phyloP scores from a whole-genome alignment of 2,888 invertebrate species.

The Andrena fulva region DNA sequence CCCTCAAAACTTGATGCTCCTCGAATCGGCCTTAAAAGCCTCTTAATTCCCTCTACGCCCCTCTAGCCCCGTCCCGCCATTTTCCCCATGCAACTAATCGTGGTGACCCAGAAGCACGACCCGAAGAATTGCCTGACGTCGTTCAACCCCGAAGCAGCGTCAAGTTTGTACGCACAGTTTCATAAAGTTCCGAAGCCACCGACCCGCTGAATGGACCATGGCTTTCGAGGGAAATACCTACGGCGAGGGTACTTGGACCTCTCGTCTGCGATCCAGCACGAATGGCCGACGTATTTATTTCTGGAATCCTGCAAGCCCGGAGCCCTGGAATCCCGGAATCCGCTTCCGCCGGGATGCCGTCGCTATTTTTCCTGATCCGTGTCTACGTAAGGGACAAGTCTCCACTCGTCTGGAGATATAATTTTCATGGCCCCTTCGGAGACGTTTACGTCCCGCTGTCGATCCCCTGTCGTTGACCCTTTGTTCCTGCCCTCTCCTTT shows the following conservation, averaged over 20 bases:
- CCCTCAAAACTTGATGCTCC: too few species aligned
- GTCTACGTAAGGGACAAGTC: slow-evolving; percentile 6
- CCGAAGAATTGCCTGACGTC: neutral
- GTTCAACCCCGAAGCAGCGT: slow-evolving; percentile 29
- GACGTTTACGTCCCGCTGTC: slow-evolving; percentile 30
- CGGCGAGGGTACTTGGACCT: slow-evolving; percentile 11
- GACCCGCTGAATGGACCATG: slow-evolving; percentile 26
- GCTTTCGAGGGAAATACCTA: slow-evolving; percentile 45
- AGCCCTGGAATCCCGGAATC: slow-evolving; percentile 23
- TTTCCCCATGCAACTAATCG: slow-evolving; percentile 20
- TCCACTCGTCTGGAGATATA: slow-evolving; percentile 44
- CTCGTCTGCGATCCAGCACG: slow-evolving; percentile 11
- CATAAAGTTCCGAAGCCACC: slow-evolving; percentile 44
- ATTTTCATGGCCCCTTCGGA: slow-evolving; percentile 44
- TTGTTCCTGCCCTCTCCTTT: slow-evolving; percentile 44
- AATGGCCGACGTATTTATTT: slow-evolving; percentile 44
- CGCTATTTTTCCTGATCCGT: neutral
- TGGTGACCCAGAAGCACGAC: slow-evolving; percentile 5
- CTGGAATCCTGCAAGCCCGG: slow-evolving; percentile 28
- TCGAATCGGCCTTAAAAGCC: neutral
- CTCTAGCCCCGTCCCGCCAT: neutral
- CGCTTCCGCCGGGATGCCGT: slow-evolving; percentile 31
- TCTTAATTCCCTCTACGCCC: neutral
- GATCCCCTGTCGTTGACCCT: slow-evolving; percentile 32
- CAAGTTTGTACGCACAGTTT: slow-evolving; percentile 36